Base-by-base conservation (phyloP, 2,113 vertebrate genomes). In the Monarcha castaneiventris region DNA sequence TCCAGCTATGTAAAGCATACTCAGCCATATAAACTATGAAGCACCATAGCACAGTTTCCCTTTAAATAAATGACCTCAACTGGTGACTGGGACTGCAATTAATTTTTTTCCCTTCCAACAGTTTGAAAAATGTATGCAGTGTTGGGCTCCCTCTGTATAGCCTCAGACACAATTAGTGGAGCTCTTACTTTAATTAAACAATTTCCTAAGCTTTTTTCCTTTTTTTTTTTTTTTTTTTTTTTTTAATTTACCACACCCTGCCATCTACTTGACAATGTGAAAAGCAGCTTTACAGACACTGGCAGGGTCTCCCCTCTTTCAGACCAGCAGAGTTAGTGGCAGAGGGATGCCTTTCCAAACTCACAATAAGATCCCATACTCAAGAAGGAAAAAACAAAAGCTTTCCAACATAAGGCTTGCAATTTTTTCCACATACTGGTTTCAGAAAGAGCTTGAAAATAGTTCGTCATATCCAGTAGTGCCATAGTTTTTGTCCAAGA, bases 41-140 rank as follows among this genome's bases (percentile, higher is more conserved):
- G 81, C 62, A 72, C 87, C 48, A n/a, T 2, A 93, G 75, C 49
- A 75, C 33, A 66, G 58, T 69, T 97, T 95, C 67, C 63, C 59
- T 87, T 93, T 51, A 95, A 97, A 97, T 94, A 95, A 96, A 96
- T 93, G 41, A 95, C 88, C 88, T 96, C 92, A 96, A 5, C 79
- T 83, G 54, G 37, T 85, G 46, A 85, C 88, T 92, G 85, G 67
- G 67, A 63, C 63, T 80, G 78, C 67, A 90, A 88, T 93, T 87
- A 87, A 46, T 69, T 83, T 88, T 90, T 89, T 94, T 94, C 71
- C 81, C 54, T 92, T 95, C 88, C 78, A 93, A 56, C 16, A 62
- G 62, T 72, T 76, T 76, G 67, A 96, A 93, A 91, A 88, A 73
- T 71, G 7, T 76, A 90, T 68, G n/a, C 43, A 85, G 29, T 21